Evolutionary conservation across 2,113 vertebrate genomes (phyloP).

Genomic region (Hystrix cristata): DNA sequence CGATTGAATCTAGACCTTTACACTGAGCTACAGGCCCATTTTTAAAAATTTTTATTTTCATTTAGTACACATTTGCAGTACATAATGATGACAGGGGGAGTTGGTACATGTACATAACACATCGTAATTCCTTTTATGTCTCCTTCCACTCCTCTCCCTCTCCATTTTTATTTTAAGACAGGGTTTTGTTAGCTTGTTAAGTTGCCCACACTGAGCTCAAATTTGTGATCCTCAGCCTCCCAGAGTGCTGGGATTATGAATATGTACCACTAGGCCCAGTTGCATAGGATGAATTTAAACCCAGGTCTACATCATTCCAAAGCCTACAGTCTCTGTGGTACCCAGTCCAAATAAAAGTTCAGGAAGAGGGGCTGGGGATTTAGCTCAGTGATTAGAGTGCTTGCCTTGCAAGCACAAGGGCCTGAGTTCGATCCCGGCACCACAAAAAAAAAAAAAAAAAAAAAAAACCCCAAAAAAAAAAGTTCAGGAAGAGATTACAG

Average conservation of each 20-base stretch:
- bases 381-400: too few species aligned
- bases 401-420: too few species aligned
- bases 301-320: neutral
- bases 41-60: neutral
- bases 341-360: neutral
- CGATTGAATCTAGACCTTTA: neutral
- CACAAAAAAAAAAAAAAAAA: too few species aligned
- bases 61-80: neutral
- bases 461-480: too few species aligned
- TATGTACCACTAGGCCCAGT: neutral
- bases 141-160: neutral
- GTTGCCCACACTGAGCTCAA: neutral
- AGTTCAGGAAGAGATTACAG: neutral
- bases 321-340: neutral
- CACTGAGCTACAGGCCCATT: neutral
- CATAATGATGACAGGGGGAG: neutral
- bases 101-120: neutral
- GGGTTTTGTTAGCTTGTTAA: neutral
- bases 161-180: neutral
- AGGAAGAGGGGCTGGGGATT: too few species aligned
- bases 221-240: neutral
- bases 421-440: too few species aligned
- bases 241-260: neutral
- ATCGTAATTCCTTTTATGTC: neutral
- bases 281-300: constrained; percentile 20